Base-by-base conservation (phyloP, 2,888 invertebrate species). In the Anthrax anthrax region DNA sequence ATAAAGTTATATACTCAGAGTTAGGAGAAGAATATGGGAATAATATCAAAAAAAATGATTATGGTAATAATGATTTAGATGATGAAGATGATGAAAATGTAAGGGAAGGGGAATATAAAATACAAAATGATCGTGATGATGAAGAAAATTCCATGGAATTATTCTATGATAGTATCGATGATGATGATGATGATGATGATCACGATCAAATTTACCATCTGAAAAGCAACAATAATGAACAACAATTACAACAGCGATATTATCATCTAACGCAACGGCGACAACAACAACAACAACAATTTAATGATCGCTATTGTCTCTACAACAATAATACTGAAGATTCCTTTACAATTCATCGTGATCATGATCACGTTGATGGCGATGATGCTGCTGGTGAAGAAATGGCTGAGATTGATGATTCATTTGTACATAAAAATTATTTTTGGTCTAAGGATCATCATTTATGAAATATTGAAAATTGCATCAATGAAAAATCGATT, bases 381-480 rank as follows among this genome's bases (percentile, higher is more conserved):
- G 32, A 41, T 18, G 16, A 37, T 34, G 50, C 50, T 29, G 55
- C 49, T 29, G 53, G 55, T 29, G 56, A 56, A 47, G 50, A 46
- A 36, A 52, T 56, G 54, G 55, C 54, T 13, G 52, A 55, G 45
- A 44, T 50, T 40, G 48, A 50, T 44, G 48, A 50, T 44, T 52
- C 51, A n/a, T 50, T 48, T 40, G 50, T 53, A 44, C 45, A 46
- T 19, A 46, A 36, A 34, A 49, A 48, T 44, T 42, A 50, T 36
- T 46, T 44, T 44, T 55, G 53, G 53, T 55, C 55, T n/a, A n/a
- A n/a, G n/a, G n/a, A n/a, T n/a, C n/a, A n/a, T n/a, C n/a, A n/a
- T n/a, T n/a, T n/a, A n/a, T n/a, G n/a, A n/a, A n/a, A n/a, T n/a
- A n/a, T n/a, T n/a, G n/a, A n/a, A n/a, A n/a, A n/a, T n/a, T n/a